Conservation (phyloP, 2,113 vertebrate species). For the Pelecanoides urinatrix region DNA sequence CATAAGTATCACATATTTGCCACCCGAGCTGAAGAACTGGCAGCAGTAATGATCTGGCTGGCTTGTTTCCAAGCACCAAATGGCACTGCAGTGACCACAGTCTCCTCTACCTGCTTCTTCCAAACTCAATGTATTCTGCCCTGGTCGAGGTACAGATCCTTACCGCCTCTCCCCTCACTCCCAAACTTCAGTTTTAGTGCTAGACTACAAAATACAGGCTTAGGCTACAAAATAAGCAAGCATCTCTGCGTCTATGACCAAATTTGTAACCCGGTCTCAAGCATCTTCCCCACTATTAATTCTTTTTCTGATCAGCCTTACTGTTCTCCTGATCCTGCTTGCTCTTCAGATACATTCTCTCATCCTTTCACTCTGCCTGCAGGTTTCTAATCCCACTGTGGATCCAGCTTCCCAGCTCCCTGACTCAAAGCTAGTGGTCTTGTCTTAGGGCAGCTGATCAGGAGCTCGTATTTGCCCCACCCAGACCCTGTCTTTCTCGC, state of each 20-base stretch:
- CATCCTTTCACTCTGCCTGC: not conserved
- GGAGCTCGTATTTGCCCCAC: not conserved
- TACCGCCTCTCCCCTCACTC: not conserved
- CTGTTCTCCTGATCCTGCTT: not conserved
- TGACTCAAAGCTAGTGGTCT: not conserved
- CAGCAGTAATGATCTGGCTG: not conserved
- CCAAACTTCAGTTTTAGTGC: not conserved
- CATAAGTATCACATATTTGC: not conserved
- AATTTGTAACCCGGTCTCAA: not conserved
- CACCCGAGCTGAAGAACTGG: not conserved
- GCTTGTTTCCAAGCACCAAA: conserved; percentile 20
- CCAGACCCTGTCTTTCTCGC: not conserved
- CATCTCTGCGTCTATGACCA: not conserved
- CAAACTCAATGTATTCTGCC: not conserved
- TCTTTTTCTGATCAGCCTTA: not conserved
- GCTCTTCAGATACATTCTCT: not conserved
- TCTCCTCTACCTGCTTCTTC: not conserved
- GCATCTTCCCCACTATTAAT: not conserved
- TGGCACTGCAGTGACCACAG: not conserved
- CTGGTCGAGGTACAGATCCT: not conserved
- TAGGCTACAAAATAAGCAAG: not conserved
- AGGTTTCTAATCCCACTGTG: not conserved
- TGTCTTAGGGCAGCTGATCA: not conserved
- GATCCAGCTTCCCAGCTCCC: not conserved
- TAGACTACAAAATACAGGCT: not conserved